Conservation (phyloP, 2,113 vertebrate species). For the Hoplias malabaricus region DNA sequence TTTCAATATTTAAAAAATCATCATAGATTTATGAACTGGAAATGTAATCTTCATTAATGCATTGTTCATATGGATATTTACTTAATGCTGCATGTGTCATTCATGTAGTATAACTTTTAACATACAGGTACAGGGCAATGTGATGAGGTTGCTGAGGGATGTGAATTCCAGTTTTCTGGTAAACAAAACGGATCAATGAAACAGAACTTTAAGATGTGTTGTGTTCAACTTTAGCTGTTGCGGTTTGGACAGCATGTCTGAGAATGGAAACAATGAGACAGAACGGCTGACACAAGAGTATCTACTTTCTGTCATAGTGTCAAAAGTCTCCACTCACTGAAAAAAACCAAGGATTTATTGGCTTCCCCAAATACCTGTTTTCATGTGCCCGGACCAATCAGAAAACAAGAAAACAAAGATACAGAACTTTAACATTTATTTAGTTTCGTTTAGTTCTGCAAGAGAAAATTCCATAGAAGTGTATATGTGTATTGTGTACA, state of each 20-base stretch:
- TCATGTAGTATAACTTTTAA: not conserved
- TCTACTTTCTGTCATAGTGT: too few species aligned
- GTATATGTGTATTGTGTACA: too few species aligned
- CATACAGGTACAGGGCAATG: not conserved
- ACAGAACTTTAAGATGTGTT: constrained; percentile 4
- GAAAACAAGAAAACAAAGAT: not conserved
- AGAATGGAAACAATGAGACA: not conserved
- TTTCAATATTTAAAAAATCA: too few species aligned
- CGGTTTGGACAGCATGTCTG: not conserved
- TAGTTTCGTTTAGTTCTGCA: too few species aligned
- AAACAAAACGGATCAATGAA: not conserved
- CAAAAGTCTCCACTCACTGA: not conserved
- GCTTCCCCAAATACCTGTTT: not conserved
- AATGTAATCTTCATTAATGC: too few species aligned
- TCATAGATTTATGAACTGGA: too few species aligned
- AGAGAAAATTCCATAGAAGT: too few species aligned
- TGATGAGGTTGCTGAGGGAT: not conserved
- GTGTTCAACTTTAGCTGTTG: not conserved
- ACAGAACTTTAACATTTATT: not conserved
- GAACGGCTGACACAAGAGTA: too few species aligned
- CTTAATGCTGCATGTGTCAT: too few species aligned
- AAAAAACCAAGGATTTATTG: not conserved
- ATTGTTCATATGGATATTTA: too few species aligned
- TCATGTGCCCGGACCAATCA: not conserved
- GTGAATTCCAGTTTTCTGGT: constrained; percentile 2